phyloP scores from a whole-genome alignment of 2,888 invertebrate genomes.

The Metopia argyrocephala region DNA sequence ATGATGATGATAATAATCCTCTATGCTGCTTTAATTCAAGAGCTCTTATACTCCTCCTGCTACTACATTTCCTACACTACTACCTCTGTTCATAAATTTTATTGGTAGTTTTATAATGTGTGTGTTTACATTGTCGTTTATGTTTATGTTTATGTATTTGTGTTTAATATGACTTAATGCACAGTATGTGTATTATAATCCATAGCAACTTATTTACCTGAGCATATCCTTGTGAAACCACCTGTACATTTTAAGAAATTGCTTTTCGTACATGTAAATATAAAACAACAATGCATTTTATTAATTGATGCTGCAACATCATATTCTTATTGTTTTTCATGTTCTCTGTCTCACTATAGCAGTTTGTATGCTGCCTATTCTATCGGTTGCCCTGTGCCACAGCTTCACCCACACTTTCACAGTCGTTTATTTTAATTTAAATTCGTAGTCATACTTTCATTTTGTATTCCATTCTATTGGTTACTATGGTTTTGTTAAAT shows the following conservation, averaged over 20 bases:
- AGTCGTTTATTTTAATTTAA: not conserved
- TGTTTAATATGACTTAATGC: not conserved
- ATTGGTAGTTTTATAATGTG: no score
- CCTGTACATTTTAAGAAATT: slow-evolving; percentile 58
- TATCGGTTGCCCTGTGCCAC: not conserved
- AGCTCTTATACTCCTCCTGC: not conserved
- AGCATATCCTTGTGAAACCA: slow-evolving; percentile 35
- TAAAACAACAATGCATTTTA: slow-evolving; percentile 50
- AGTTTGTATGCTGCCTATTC: not conserved
- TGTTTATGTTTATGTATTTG: not conserved
- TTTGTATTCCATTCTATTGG: slow-evolving; percentile 23
- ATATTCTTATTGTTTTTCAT: not conserved
- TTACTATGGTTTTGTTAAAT: slow-evolving; percentile 38
- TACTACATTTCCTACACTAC: not conserved
- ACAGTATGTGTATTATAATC: slow-evolving; percentile 38
- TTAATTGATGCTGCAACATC: slow-evolving; percentile 55
- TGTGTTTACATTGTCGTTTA: not conserved
- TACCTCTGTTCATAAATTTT: not conserved
- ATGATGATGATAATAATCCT: not conserved
- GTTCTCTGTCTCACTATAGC: not conserved
- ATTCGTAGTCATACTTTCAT: not conserved
- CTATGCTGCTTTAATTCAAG: not conserved
- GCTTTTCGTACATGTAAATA: slow-evolving; percentile 35
- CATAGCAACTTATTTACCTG: slow-evolving; percentile 36
- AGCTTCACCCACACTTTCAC: not conserved